Base-by-base conservation (phyloP, 53 echinoderm and acorn worm genomes). In the Hippasteria phrygiana region DNA sequence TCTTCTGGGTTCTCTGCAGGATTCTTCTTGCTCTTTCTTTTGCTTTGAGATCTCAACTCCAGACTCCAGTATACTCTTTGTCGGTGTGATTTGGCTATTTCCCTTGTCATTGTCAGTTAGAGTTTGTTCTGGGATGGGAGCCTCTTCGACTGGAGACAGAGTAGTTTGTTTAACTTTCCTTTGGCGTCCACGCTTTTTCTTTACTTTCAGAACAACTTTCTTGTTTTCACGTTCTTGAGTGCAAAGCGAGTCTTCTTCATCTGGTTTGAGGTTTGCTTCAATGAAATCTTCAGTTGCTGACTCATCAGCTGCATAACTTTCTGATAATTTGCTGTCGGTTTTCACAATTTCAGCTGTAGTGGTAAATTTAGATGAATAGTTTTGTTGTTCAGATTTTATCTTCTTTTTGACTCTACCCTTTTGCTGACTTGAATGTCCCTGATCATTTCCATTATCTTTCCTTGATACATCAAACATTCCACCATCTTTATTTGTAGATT, bases 291-390 rank as follows among this genome's bases (percentile, higher is more conserved):
- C 74, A 5, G 59, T 26, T 6, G 53, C 43, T 32, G 90, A 90
- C 42, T 78, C 90, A 33, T 90, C 82, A 55, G 74, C 81, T 43
- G 81, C 78, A 51, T 59, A 71, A 40, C 73, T 69, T 8, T 90
- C 90, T 11, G 73, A 87, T 55, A 50, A 41, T 38, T 71, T 56
- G n/a, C 18, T 77, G 39, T 73, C 32, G 12, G 18, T 9, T 39
- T 62, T 55, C 8, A 73, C 46, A 28, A 12, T 28, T 69, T 66
- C 51, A 39, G 13, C 24, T 18, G 1, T 13, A 62, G 65, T 34
- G 29, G 10, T 20, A 10, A 13, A 24, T 10, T 69, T 37, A 9
- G 85, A 27, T 22, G n/a, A 9, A 26, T 31, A 14, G 12, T 3
- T 53, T 9, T 76, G 37, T 47, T 72, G 16, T 74, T 3, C 37